These are phyloP conservation scores for Lasius fuliginosus DNA, from an alignment of 2,888 invertebrate species.

Conservation along the genomic window DNA sequence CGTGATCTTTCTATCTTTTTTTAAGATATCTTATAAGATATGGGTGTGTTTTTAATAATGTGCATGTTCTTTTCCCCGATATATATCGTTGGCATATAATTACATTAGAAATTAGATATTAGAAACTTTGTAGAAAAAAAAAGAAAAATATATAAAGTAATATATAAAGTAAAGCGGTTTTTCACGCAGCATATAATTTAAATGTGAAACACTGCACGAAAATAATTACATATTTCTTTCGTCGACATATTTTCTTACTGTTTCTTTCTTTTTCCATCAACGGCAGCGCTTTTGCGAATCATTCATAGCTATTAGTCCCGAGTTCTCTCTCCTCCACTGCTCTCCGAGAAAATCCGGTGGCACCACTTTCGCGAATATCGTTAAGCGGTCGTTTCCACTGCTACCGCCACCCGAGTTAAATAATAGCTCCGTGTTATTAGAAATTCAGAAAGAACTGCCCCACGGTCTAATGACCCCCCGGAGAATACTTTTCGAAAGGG, in stretches of 20 bases:
- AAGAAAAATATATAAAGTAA: neutral
- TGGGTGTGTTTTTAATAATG: neutral
- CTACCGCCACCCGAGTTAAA: conserved; percentile 14
- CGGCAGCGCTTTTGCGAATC: conserved; percentile 36
- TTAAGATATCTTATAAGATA: neutral
- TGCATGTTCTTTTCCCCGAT: neutral
- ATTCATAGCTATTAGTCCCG: conserved; percentile 19
- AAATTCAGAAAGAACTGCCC: conserved; percentile 57
- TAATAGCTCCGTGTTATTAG: conserved; percentile 59
- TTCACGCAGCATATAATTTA: conserved; percentile 37
- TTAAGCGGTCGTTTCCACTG: conserved; percentile 41
- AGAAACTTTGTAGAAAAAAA: neutral
- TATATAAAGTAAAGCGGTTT: conserved; percentile 25
- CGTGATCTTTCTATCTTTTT: neutral
- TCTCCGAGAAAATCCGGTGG: conserved; percentile 38
- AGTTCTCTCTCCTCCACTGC: conserved; percentile 5
- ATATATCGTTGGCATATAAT: conserved; percentile 27
- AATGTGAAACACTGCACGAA: conserved; percentile 12
- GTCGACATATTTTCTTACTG: neutral
- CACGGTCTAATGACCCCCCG: conserved; percentile 57
- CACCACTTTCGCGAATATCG: conserved; percentile 44
- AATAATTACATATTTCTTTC: conserved; percentile 50
- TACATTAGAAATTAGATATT: conserved; percentile 32
- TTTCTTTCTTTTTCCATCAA: neutral
- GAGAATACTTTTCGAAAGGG: conserved; percentile 32